Conservation (phyloP, 2,113 vertebrate species). For the Circaetus cinerascens region DNA sequence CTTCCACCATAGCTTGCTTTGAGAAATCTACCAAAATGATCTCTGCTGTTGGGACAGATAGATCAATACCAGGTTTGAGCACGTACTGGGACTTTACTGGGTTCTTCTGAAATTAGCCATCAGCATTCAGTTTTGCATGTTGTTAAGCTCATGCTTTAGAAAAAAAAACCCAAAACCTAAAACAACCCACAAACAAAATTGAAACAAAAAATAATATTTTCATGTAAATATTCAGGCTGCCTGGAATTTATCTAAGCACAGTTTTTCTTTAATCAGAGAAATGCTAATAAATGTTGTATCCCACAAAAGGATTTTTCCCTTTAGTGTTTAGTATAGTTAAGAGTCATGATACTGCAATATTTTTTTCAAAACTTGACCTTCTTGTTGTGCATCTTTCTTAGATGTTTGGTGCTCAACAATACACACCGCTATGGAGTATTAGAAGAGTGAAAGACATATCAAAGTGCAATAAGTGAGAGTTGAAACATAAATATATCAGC, state of each 20-base stretch:
- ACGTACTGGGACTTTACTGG: not conserved
- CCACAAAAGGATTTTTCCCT: not conserved
- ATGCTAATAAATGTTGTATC: not conserved
- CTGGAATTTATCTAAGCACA: not conserved
- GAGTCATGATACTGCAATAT: not conserved
- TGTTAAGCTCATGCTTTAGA: not conserved
- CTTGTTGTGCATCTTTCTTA: not conserved
- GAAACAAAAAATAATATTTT: not conserved
- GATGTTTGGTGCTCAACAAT: not conserved
- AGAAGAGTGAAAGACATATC: not conserved
- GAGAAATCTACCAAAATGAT: not conserved
- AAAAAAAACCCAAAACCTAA: not conserved
- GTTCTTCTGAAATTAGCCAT: not conserved
- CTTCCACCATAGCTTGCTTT: not conserved
- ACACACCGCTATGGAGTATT: not conserved
- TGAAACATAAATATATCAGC: not conserved
- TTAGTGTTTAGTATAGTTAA: not conserved
- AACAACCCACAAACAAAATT: fast-evolving
- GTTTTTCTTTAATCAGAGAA: not conserved
- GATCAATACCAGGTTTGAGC: not conserved
- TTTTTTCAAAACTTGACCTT: not conserved
- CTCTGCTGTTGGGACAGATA: not conserved
- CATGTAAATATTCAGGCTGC: not conserved
- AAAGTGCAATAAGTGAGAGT: not conserved
- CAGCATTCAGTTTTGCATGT: not conserved